Percentiles rank a stretch among this genome's conserved stretches.
Conservation (phyloP, 2,888 invertebrate genomes). For the Chrysolina oricalcia region DNA sequence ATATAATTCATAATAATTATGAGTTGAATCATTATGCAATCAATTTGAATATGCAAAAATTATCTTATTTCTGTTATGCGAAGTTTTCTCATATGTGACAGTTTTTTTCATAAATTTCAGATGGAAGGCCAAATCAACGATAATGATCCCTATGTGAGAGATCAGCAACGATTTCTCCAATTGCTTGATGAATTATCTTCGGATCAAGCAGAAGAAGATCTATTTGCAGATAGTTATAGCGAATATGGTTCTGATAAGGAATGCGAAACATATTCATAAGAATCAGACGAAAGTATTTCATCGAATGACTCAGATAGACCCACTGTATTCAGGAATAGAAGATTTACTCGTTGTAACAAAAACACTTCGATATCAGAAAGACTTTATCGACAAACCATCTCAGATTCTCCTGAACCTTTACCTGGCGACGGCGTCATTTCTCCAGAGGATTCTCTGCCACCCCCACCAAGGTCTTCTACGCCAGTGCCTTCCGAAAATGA, state of each 20-base stretch:
- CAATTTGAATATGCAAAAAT: neutral
- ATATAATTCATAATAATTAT: neutral
- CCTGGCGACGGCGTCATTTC: neutral
- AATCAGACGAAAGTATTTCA: slow-evolving; percentile 28
- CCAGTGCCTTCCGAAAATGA: neutral
- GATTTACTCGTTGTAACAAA: slow-evolving; percentile 12
- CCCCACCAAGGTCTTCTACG: neutral
- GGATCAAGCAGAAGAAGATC: slow-evolving; percentile 5
- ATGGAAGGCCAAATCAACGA: neutral
- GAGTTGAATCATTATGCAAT: neutral
- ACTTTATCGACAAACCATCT: slow-evolving; percentile 4
- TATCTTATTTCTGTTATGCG: neutral
- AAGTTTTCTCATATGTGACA: neutral
- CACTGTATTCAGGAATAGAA: slow-evolving; percentile 16
- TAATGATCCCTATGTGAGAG: neutral
- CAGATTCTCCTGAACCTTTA: neutral
- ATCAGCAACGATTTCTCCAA: neutral
- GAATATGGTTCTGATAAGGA: slow-evolving; percentile 26
- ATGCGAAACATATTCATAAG: slow-evolving; percentile 35
- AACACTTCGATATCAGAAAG: slow-evolving; percentile 11
- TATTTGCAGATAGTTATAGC: slow-evolving; percentile 13
- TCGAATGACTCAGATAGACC: slow-evolving; percentile 24
- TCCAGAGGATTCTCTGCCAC: neutral
- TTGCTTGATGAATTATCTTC: slow-evolving; percentile 1
- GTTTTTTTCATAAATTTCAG: neutral